Evolutionary conservation across 2,888 invertebrate genomes (phyloP), one percentile per base, ranked within the genome.

Genomic region (Hemicrepidius hirtus): DNA sequence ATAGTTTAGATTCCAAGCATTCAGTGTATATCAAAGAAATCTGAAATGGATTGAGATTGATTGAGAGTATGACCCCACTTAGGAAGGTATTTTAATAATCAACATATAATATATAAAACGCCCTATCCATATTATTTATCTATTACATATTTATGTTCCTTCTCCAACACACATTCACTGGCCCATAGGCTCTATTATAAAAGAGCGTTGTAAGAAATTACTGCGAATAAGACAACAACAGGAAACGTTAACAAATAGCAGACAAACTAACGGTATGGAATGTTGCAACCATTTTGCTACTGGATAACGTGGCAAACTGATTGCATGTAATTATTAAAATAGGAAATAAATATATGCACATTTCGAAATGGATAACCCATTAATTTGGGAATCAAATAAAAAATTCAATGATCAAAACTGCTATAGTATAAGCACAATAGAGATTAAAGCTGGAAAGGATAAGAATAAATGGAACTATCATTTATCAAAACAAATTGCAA

Each of bases 111-210:
- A 37, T 37, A 57, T 57, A 37, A 57, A 37, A 57, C 57, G 57
- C 37, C 57, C 57, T 37, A 57, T 57, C 57, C 57, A 20, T 18
- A 57, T 57, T 57, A 57, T 57, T 57, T 57, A 57, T 57, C 57
- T 57, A 57, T 37, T 57, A 37, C 57, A 57, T 57, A 57, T 57
- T 57, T 57, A 57, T 57, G 57, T 12, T 57, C 37, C 53, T 53
- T 53, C 28, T 35, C 12, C 57, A 20, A 9, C 57, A 21, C 20
- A 28, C 13, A 57, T 37, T n/a, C 20, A 37, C 37, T 37, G 28
- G 32, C 57, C 57, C 37, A 35, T 40, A 20, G 57, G 57, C 57
- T 57, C 57, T 24, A 9, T 55, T 37, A 57, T 57, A 40, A 57
- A 37, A 37, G 37, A 37, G 37, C 57, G 57, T 37, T 37, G 37